These are phyloP conservation scores for Kryphioiulus occultus DNA, from an alignment of 2,888 invertebrate species.

Conservation along the genomic window DNA sequence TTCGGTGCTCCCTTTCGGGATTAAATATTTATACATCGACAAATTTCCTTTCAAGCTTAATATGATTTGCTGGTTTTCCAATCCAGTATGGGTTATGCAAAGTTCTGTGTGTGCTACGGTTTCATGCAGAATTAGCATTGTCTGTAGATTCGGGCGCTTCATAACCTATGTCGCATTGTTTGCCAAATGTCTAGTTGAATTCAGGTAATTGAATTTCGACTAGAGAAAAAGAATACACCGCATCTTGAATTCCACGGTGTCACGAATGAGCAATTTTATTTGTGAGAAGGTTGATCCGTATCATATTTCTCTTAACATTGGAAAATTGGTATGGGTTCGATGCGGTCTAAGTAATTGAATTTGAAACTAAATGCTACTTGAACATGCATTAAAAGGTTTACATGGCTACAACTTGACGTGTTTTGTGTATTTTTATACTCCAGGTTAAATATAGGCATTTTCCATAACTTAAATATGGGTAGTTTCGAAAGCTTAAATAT, in stretches of 20 bases:
- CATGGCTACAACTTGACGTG: not conserved
- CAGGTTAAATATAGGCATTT: not conserved
- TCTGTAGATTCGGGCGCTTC: not conserved
- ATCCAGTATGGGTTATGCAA: not conserved
- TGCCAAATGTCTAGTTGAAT: constrained; percentile 15
- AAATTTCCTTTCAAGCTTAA: not conserved
- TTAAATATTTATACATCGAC: constrained; percentile 32
- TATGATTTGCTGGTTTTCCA: constrained; percentile 24
- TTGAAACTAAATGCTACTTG: not conserved
- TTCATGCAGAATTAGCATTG: not conserved
- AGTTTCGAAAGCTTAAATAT: too few relatives aligned
- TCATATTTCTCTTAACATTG: not conserved
- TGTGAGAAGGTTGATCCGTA: not conserved
- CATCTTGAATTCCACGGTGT: not conserved
- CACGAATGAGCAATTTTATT: not conserved
- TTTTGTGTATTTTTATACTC: not conserved
- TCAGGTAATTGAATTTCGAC: not conserved
- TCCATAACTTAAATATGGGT: too few relatives aligned
- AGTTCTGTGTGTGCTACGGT: not conserved
- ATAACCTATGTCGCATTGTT: not conserved
- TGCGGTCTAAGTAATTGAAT: not conserved
- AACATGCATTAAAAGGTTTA: not conserved
- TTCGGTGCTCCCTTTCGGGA: not conserved
- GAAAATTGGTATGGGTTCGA: not conserved
- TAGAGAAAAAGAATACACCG: not conserved